phyloP scores from a whole-genome alignment of 2,888 invertebrate species.

The Rhamphomyia laevipes region DNA sequence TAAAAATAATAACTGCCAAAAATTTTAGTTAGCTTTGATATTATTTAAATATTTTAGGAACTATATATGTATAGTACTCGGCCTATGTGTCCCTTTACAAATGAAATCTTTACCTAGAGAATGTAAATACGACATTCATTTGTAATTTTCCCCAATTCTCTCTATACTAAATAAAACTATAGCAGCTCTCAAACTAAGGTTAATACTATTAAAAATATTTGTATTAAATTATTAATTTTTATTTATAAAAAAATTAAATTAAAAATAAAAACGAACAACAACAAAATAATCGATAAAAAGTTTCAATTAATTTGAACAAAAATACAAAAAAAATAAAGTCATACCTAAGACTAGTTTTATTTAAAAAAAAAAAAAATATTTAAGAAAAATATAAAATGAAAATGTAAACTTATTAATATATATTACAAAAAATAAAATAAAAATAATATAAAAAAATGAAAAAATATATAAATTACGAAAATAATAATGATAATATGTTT shows the following conservation, averaged over 20 bases:
- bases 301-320: too few relatives aligned
- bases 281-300: constrained; percentile 12
- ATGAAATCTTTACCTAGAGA: too few relatives aligned
- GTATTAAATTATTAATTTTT: neutral
- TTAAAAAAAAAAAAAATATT: constrained; percentile 9
- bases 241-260: neutral
- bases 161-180: too few relatives aligned
- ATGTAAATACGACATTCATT: too few relatives aligned
- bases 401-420: neutral
- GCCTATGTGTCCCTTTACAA: too few relatives aligned
- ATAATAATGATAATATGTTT: constrained; percentile 19
- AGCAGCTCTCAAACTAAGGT: too few relatives aligned
- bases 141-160: too few relatives aligned
- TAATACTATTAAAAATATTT: neutral
- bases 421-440: constrained; percentile 6
- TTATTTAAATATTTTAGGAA: too few relatives aligned
- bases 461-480: constrained; percentile 29
- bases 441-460: constrained; percentile 13
- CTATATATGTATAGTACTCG: too few relatives aligned
- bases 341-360: constrained; percentile 5
- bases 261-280: too few relatives aligned
- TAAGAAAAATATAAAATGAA: neutral
- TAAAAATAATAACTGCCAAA: too few relatives aligned
- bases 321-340: constrained; percentile 7
- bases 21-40: too few relatives aligned